phyloP scores from a whole-genome alignment of 2,113 vertebrate species.

The Centrocercus urophasianus region DNA sequence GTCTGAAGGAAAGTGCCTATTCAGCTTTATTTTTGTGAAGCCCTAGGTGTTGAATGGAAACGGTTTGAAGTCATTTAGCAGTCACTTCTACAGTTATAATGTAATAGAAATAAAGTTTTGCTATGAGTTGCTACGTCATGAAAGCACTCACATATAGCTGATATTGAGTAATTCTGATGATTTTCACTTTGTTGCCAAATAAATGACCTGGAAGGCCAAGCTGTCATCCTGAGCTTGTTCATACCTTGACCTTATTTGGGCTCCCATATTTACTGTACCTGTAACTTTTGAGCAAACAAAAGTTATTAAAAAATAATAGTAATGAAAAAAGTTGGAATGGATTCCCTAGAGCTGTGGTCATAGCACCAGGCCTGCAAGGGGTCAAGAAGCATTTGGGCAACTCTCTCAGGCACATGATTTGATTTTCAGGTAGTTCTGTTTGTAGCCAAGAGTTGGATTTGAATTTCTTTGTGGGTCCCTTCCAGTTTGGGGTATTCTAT shows the following conservation, averaged over 20 bases:
- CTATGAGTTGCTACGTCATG: not conserved
- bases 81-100: not conserved
- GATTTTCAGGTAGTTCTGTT: not conserved
- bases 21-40: slow-evolving; percentile 14
- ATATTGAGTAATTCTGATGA: not conserved
- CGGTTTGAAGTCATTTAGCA: not conserved
- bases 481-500: not conserved
- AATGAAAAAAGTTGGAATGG: not conserved
- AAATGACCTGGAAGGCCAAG: not conserved
- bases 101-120: not conserved
- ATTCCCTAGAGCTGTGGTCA: not conserved
- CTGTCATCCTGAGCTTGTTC: not conserved
- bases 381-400: not conserved
- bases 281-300: not conserved
- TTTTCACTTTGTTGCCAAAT: not conserved
- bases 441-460: not conserved
- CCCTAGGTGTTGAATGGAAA: not conserved
- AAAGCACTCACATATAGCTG: not conserved
- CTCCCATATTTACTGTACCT: not conserved
- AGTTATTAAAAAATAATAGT: not conserved
- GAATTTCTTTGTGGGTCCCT: not conserved
- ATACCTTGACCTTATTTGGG: not conserved
- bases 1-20: not conserved
- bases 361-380: not conserved
- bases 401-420: not conserved